Evolutionary conservation across 2,888 invertebrate genomes (phyloP), one percentile per base, ranked within the genome.

Genomic region (Halictus ligatus): DNA sequence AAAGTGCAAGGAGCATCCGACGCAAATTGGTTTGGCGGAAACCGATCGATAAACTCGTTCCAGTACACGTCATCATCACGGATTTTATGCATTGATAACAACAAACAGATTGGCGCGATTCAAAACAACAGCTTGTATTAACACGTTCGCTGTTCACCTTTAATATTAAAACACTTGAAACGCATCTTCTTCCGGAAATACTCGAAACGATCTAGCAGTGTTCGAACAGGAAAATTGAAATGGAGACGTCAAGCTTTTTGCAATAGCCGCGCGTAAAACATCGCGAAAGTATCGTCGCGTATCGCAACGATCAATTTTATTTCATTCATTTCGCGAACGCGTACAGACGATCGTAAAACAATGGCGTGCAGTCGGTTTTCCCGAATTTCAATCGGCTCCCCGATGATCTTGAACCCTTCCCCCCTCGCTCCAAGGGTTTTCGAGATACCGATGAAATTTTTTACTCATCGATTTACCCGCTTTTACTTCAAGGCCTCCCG

Each of bases 401-500:
- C 13, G 21, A 15, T 46, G 83, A 78, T 83, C 75, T 79, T 83
- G 78, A 79, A 83, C 75, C 21, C 64, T 0, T 15, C 0, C 29
- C 15, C 10, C 4, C 21, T 50, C 69, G 25, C 13, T 40, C 21
- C 69, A 13, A 10, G 46, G 75, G 40, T 64, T 78, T 69, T 87
- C 71, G 60, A 86, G 72, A 71, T 54, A 50, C 67, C 75, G 60
- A 78, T 78, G 29, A 75, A 84, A 84, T 75, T 78, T 83, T 86
- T 81, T 64, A 15, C 76, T 64, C 64, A 87, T 87, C 83, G 87
- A 87, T 87, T 79, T 83, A 83, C 78, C 86, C 83, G 58, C 64
- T 84, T 84, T 84, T 84, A 81, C 72, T 40, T 72, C 84, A 84
- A 84, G 85, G 84, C 81, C 84, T 80, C 74, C 50, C 72, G 54